phyloP scores from a whole-genome alignment of 2,113 vertebrate species.

The Maccullochella peelii region DNA sequence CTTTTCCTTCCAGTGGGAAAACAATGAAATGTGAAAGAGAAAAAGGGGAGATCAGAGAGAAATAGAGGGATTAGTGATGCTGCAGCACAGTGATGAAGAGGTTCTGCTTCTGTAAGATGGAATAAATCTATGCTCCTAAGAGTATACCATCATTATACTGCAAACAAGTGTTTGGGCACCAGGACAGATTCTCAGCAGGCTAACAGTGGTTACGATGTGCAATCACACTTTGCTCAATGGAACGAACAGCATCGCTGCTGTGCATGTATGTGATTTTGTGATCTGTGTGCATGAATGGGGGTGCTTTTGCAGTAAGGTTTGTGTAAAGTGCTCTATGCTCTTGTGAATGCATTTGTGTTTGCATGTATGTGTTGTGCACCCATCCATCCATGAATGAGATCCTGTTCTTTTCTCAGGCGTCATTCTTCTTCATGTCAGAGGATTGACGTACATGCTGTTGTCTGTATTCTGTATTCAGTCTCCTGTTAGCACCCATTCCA shows the following conservation, averaged over 20 bases:
- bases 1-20: slow-evolving; percentile 14
- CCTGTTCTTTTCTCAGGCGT: background rate
- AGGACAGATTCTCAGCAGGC: slow-evolving; percentile 5
- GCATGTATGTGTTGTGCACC: too few species aligned
- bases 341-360: slow-evolving; percentile 3
- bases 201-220: slow-evolving; percentile 10
- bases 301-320: background rate
- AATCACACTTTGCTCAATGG: slow-evolving; percentile 9
- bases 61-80: slow-evolving; percentile 23
- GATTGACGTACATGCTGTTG: too few species aligned
- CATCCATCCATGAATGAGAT: background rate
- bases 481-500: slow-evolving; percentile 8
- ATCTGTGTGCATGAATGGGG: background rate
- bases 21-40: slow-evolving; percentile 8
- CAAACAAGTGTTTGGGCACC: background rate
- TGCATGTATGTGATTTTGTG: background rate
- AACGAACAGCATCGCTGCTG: background rate
- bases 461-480: background rate
- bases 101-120: background rate
- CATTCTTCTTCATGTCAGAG: background rate
- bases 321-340: background rate
- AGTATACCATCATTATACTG: background rate
- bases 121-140: background rate
- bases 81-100: slow-evolving; percentile 1
- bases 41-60: slow-evolving; percentile 10